phyloP scores from a whole-genome alignment of 2,113 vertebrate species.

The Barnardius zonarius region DNA sequence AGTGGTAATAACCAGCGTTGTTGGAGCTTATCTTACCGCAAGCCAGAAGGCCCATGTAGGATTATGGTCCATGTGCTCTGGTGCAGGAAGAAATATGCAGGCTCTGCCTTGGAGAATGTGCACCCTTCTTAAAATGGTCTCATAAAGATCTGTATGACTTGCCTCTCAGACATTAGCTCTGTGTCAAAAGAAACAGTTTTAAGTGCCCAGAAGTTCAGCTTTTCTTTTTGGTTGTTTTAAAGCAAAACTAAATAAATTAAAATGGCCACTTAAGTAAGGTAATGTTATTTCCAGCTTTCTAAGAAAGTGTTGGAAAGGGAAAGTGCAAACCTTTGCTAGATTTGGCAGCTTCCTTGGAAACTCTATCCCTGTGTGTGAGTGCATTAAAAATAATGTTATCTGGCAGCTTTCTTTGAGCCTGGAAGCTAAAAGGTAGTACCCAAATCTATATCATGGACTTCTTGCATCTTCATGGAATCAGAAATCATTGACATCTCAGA shows the following conservation, averaged over 20 bases:
- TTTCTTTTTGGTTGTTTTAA: not conserved
- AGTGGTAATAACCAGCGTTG: not conserved
- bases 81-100: not conserved
- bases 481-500: not conserved
- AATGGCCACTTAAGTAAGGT: not conserved
- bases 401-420: conserved; percentile 42
- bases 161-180: not conserved
- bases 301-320: conserved; percentile 32
- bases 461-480: not conserved
- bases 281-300: conserved; percentile 45
- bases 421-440: conserved; percentile 27
- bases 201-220: not conserved
- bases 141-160: not conserved
- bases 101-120: not conserved
- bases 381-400: conserved; percentile 26
- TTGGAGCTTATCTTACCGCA: not conserved
- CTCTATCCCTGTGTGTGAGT: not conserved
- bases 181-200: not conserved
- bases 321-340: not conserved
- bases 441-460: not conserved
- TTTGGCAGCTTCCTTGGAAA: conserved; percentile 52
- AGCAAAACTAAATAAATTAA: conserved; percentile 2
- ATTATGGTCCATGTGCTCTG: not conserved
- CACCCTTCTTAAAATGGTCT: not conserved
- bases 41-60: not conserved